Evolutionary conservation across 1,140 invertebrate genomes (phyloP), one percentile per base, ranked within the genome.

Genomic region (Cardiocondyla obscurior): DNA sequence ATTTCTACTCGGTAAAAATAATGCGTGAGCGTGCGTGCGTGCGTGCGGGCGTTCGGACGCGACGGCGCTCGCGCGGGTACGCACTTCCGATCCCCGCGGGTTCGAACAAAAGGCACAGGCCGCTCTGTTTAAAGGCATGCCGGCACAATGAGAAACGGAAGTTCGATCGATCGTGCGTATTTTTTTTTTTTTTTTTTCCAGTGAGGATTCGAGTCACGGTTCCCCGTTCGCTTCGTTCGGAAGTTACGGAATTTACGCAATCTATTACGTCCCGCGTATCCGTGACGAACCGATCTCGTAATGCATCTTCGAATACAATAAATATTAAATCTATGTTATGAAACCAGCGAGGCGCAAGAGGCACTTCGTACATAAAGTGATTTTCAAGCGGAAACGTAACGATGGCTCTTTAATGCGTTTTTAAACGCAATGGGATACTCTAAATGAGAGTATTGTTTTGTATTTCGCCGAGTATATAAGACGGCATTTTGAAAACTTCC

Each of bases 1-100:
- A 49, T 67, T 58, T 82, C 65, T 82, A 69, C 64, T 36, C 60
- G 79, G 36, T 77, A 74, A 76, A 86, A 89, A 84, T 84, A 79
- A 83, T 67, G 51, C 60, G 64, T 57, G 58, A 22, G 16, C 58
- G n/a, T 19, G n/a, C 49, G 60, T 64, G 55, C n/a, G 14, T 73
- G 70, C 57, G 46, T 64, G 39, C 19, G 57, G n/a, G n/a, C 33
- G 51, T 51, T 22, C 30, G 44, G n/a, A 70, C 30, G 46, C 22
- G 14, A n/a, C 30, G 19, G 19, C 1, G 49, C 36, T 39, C 19
- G 12, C 28, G 57, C 46, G 55, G 55, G 33, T 81, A 84, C 19
- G 51, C 67, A 62, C 85, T 84, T 88, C 79, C 74, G 82, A 85
- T 82, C 53, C 67, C 42, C 57, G 81, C 70, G 62, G 65, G 19